Base-by-base conservation (phyloP, 2,888 invertebrate species). In the Drosophila paranaensis region DNA sequence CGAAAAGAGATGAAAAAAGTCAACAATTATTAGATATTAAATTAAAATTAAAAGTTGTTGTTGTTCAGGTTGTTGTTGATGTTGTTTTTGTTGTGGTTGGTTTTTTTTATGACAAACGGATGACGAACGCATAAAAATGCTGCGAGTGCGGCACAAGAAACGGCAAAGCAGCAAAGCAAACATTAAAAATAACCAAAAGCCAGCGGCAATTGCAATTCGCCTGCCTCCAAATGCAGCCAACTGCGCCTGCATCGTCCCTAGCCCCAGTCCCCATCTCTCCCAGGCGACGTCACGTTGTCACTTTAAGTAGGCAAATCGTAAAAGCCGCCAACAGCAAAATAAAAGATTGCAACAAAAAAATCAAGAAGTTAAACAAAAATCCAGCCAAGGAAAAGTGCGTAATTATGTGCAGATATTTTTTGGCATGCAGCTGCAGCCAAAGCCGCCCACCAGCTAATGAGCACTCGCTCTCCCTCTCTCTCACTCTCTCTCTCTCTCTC, bases 111-210 rank as follows among this genome's bases (percentile, higher is more conserved):
- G 90, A 85, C 90, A 84, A 87, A 85, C 89, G 90, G 84, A 88
- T 90, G 91, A 90, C 81, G 84, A 83, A 86, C 86, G 84, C 86
- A 86, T 86, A 86, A 86, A 86, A 86, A 77, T 86, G 90, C 87
- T 61, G 87, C 72, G 54, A 80, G 67, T 67, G 65, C 86, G 86
- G 86, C 82, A 81, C 62, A 83, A 88, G 88, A 83, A 81, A 71
- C 80, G 70, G 73, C 77, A 50, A 80, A 72, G 68, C 77, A 51
- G 76, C 69, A 54, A 65, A 82, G 50, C 60, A 63, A 61, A 70
- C 75, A 83, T 84, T 66, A 78, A 82, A 80, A 81, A 77, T 82
- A 82, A 74, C 89, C 82, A 88, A 84, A 88, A 88, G 88, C 82
- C 85, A 82, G 72, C 79, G 71, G 69, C 81, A 82, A 77, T 73